These are phyloP conservation scores for Bucco capensis DNA, from an alignment of 2,113 vertebrate genomes.

Conservation along the genomic window DNA sequence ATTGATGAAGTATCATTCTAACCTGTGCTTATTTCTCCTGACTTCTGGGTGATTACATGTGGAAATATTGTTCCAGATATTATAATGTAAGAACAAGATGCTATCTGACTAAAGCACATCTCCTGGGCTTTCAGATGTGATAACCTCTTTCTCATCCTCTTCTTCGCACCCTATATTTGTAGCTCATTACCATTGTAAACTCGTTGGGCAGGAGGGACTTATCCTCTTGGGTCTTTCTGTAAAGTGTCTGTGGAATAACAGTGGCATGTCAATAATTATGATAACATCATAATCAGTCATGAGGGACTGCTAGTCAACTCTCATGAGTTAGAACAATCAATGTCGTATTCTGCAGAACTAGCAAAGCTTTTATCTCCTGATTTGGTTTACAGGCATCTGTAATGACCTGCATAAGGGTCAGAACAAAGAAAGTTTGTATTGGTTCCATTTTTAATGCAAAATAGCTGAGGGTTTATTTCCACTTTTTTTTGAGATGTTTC, in stretches of 20 bases:
- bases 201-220: not conserved
- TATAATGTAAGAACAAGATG: not conserved
- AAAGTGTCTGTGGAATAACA: constrained; percentile 23
- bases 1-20: not conserved
- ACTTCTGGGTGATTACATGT: not conserved
- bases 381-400: constrained; percentile 9
- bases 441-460: not conserved
- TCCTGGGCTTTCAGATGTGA: not conserved
- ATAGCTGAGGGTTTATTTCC: not conserved
- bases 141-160: not conserved
- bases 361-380: constrained; percentile 10
- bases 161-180: not conserved
- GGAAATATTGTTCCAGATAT: not conserved
- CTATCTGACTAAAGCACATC: not conserved
- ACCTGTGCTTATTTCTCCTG: not conserved
- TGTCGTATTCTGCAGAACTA: not conserved
- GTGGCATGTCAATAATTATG: constrained; percentile 4
- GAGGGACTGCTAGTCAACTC: constrained; percentile 6
- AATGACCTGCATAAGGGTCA: not conserved
- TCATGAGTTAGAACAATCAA: constrained; percentile 30
- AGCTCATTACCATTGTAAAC: not conserved
- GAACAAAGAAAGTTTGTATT: not conserved
- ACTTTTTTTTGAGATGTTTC: not conserved
- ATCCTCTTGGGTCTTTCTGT: not conserved
- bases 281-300: constrained; percentile 15